Conservation (phyloP, 1,140 invertebrate genomes). For the Sarcophaga peregrina region DNA sequence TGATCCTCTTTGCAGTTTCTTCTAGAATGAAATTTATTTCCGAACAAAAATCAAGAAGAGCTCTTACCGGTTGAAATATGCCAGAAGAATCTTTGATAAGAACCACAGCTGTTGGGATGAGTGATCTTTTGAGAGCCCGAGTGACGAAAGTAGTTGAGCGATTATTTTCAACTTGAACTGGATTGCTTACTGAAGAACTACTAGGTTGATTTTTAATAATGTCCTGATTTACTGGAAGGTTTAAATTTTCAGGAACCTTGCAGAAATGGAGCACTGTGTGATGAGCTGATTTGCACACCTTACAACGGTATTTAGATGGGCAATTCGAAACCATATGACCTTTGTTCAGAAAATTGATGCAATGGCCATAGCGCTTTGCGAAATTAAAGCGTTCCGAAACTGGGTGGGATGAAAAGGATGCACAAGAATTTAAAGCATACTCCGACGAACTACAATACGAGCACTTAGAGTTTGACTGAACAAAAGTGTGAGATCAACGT, state of each 20-base stretch:
- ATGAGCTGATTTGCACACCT: background rate
- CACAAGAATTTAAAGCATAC: background rate
- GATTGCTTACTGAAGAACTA: background rate
- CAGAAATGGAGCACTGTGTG: background rate
- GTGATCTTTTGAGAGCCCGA: slow-evolving; percentile 19
- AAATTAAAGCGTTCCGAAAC: background rate
- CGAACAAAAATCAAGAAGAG: slow-evolving; percentile 43
- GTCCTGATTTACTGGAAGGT: background rate
- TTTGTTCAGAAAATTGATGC: background rate
- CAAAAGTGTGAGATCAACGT: background rate
- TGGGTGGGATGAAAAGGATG: background rate
- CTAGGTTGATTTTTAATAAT: background rate
- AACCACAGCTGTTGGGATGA: slow-evolving; percentile 43
- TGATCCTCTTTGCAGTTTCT: slow-evolving; percentile 19
- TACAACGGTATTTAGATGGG: background rate
- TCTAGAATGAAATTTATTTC: slow-evolving; percentile 45
- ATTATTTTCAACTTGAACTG: background rate
- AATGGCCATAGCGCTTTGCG: background rate
- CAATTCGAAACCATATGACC: background rate
- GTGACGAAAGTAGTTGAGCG: background rate
- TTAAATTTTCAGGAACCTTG: background rate
- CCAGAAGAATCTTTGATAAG: slow-evolving; percentile 42
- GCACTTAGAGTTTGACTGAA: background rate
- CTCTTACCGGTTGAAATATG: slow-evolving; percentile 31
- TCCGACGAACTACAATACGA: background rate